Base-by-base conservation (phyloP, 2,888 invertebrate genomes). In the Lasioglossum villosulum region DNA sequence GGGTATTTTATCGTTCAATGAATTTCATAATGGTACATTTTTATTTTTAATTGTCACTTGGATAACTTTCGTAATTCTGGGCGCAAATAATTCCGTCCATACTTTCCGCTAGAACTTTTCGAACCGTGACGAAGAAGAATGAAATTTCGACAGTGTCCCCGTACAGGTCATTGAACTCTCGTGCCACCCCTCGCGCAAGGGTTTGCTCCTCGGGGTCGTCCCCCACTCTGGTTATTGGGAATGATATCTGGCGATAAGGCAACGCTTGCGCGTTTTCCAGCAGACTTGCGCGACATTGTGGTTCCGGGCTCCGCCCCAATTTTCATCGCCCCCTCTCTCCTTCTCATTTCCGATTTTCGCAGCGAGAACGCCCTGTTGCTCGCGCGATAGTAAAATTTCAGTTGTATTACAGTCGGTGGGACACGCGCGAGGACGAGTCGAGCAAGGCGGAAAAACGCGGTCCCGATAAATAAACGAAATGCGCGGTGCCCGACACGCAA, bases 181-280 rank as follows among this genome's bases (percentile, higher is more conserved):
- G 10, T 23, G 68, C 68, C 68, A 34, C n/a, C 68, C 34, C 37
- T 30, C n/a, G 30, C 16, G 30, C 8, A 72, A 45, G 72, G 72
- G 45, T 48, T 48, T n/a, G 30, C 34, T 72, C 45, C 42, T 48
- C 72, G 48, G 37, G 14, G 37, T 23, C 1, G 68, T 68, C 52
- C 68, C 68, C 34, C 37, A 68, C 37, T 2, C 68, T 12, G 10
- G 23, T 72, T 72, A 48, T 72, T 34, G 72, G 45, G 19, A 48
- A 72, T 68, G 68, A 68, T 72, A 48, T 48, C 16, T 59, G 8
- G 12, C 45, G 30, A 39, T 56, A 59, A 27, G 72, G 34, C 52
- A 74, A 82, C 82, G 84, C 82, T 78, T 82, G 84, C 82, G 84
- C 84, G 75, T 34, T 81, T 73, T 83, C 37, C 73, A 27, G 8